A percentile compares a stretch with the other conserved stretches of the same genome.
phyloP scores from a whole-genome alignment of 2,113 vertebrate genomes.

The Gopherus flavomarginatus region DNA sequence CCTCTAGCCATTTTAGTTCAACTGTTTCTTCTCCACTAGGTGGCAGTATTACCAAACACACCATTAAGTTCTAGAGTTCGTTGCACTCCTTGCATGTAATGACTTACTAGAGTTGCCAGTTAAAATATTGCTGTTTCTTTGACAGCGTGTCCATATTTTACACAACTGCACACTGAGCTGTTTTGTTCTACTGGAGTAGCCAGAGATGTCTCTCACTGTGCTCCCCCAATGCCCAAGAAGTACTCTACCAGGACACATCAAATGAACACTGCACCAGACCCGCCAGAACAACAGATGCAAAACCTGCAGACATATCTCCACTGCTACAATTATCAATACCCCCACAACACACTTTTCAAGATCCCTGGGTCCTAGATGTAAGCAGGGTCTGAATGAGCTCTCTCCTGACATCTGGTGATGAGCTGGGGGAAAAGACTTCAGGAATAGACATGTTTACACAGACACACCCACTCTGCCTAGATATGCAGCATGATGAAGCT shows the following conservation, averaged over 20 bases:
- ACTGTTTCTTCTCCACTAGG: not conserved
- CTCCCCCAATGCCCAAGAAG: not conserved
- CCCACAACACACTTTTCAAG: not conserved
- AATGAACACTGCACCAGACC: not conserved
- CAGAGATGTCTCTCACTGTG: rapidly evolving
- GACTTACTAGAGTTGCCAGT: not conserved
- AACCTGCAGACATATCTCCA: not conserved
- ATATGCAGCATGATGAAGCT: not conserved
- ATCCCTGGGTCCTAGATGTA: not conserved
- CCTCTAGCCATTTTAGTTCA: not conserved
- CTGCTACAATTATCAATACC: not conserved
- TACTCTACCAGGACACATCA: not conserved
- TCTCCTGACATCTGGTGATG: not conserved
- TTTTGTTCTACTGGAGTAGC: not conserved
- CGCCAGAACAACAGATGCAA: not conserved
- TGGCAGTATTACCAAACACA: not conserved
- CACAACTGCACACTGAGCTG: not conserved
- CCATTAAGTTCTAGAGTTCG: not conserved
- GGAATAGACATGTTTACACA: not conserved
- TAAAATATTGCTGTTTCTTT: not conserved
- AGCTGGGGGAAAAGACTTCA: not conserved
- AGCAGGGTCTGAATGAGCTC: not conserved
- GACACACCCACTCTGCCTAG: not conserved
- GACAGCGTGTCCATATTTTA: not conserved
- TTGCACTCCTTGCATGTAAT: not conserved